Conservation (phyloP, 2,113 vertebrate species). For the Zosterops pallidus region DNA sequence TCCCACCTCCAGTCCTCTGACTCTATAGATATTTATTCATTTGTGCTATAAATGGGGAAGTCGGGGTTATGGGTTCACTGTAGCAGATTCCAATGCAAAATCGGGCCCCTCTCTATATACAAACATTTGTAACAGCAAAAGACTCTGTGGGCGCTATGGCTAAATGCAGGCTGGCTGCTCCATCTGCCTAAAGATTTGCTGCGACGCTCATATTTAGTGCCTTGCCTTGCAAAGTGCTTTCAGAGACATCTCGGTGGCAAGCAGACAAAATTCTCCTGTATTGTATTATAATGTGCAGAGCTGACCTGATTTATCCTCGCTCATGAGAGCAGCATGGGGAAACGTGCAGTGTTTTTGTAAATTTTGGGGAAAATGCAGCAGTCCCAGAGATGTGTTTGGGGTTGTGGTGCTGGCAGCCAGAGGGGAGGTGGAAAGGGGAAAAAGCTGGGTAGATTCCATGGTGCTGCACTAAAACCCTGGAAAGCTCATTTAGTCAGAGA, state of each 20-base stretch:
- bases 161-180: slow-evolving; percentile 14
- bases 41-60: slow-evolving; percentile 54
- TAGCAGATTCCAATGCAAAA: slow-evolving; percentile 61
- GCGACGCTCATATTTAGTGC: slow-evolving; percentile 21
- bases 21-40: slow-evolving; percentile 51
- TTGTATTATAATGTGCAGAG: neutral
- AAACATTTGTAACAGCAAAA: slow-evolving; percentile 66
- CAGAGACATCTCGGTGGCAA: neutral
- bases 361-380: neutral
- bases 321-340: neutral
- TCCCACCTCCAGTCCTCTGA: slow-evolving; percentile 49
- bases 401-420: neutral
- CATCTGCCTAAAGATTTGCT: slow-evolving; percentile 43
- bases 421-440: neutral
- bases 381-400: neutral
- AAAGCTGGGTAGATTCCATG: neutral
- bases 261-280: slow-evolving; percentile 22
- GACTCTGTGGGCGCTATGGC: neutral
- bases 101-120: slow-evolving; percentile 51
- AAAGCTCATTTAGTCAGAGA: slow-evolving; percentile 47
- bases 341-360: neutral
- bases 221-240: neutral
- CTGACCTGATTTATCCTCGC: neutral
- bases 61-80: slow-evolving; percentile 33
- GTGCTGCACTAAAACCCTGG: neutral